Evolutionary conservation across 2,888 invertebrate genomes (phyloP).

Genomic region (Yponomeuta cagnagella): DNA sequence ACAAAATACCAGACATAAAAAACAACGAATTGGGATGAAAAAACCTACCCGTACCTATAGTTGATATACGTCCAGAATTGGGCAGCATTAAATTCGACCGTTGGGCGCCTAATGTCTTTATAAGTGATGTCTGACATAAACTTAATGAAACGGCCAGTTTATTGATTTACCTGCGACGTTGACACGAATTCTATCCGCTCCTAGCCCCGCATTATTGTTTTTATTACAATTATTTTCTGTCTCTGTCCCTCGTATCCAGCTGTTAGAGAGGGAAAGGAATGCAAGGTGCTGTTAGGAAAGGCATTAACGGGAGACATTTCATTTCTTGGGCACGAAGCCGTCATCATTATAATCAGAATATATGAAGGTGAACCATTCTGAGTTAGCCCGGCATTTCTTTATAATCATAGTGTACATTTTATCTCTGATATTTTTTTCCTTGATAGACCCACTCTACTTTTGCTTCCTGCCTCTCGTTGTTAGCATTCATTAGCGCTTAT

Average conservation of each 20-base stretch:
- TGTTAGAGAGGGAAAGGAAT: slow-evolving; percentile 33
- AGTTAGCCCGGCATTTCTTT: neutral
- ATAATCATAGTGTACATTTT: neutral
- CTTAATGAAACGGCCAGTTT: slow-evolving; percentile 69
- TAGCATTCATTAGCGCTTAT: neutral
- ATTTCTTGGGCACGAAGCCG: slow-evolving; percentile 57
- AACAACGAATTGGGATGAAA: slow-evolving; percentile 21
- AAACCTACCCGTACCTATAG: slow-evolving; percentile 19
- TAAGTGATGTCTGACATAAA: slow-evolving; percentile 67
- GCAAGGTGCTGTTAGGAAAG: slow-evolving; percentile 35
- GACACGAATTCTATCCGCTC: slow-evolving; percentile 55
- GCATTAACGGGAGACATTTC: slow-evolving; percentile 60
- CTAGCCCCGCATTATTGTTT: slow-evolving; percentile 67
- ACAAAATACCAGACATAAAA: slow-evolving; percentile 35
- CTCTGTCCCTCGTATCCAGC: slow-evolving; percentile 27
- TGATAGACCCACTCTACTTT: neutral
- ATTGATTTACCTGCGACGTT: slow-evolving; percentile 71
- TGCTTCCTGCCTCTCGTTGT: neutral
- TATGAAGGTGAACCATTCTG: neutral
- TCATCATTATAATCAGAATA: slow-evolving; percentile 37
- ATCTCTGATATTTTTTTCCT: neutral
- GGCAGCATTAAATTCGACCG: slow-evolving; percentile 42
- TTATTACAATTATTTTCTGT: slow-evolving; percentile 57
- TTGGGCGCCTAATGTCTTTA: slow-evolving; percentile 70
- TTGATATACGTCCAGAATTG: slow-evolving; percentile 33